Conservation (phyloP, 2,113 vertebrate species). For the Psilopsiagon aymara region DNA sequence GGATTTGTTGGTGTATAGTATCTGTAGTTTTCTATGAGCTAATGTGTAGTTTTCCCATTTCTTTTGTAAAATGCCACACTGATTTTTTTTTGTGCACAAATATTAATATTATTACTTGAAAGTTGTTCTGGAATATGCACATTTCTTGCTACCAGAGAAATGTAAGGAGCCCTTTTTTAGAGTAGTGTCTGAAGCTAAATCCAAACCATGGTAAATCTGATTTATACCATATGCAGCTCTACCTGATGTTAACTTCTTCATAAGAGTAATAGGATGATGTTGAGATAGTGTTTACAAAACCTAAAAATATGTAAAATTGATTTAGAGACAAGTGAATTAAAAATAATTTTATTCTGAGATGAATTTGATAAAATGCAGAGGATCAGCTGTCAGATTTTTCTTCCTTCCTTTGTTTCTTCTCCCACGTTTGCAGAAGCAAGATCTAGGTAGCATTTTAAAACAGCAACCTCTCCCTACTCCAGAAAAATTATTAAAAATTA, state of each 20-base stretch:
- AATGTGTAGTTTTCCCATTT: neutral
- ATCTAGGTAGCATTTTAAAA: neutral
- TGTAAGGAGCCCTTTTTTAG: neutral
- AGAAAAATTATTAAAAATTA: neutral
- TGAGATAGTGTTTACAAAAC: constrained; percentile 1
- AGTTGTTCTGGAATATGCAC: neutral
- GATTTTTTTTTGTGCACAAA: neutral
- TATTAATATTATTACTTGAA: neutral
- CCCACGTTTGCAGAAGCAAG: neutral
- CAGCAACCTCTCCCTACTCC: neutral
- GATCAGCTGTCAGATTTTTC: neutral
- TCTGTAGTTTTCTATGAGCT: neutral
- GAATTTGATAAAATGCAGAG: neutral
- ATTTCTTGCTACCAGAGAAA: neutral
- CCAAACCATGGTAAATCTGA: neutral
- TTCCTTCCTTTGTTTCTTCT: neutral
- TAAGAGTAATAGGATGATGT: neutral
- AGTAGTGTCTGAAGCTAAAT: neutral
- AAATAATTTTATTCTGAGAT: neutral
- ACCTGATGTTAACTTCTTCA: neutral
- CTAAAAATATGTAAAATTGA: neutral
- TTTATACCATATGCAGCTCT: neutral
- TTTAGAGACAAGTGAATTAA: neutral
- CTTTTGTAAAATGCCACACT: neutral
- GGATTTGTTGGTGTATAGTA: neutral